Evolutionary conservation across 2,113 vertebrate species (phyloP).

Genomic region (Chaenocephalus aceratus): DNA sequence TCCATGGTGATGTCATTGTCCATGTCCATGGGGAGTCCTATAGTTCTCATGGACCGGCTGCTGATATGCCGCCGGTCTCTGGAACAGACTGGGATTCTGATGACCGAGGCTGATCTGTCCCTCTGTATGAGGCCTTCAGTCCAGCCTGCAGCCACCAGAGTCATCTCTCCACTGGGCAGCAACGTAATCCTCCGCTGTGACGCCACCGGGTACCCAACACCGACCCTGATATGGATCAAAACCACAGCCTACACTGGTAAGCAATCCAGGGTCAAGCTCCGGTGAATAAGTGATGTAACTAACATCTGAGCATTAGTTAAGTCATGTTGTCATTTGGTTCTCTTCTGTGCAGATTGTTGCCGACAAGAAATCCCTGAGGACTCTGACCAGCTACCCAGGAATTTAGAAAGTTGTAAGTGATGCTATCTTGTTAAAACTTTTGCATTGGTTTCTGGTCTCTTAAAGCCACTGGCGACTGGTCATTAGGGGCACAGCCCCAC

Average conservation of each 20-base stretch:
- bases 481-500: too few relatives aligned
- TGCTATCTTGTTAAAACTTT: not conserved
- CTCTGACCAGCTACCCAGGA: slow-evolving; percentile 70
- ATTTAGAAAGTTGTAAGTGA: slow-evolving; percentile 77
- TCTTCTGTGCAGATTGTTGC: slow-evolving; percentile 73
- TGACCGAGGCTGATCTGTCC: slow-evolving; percentile 86
- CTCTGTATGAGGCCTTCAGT: slow-evolving; percentile 90
- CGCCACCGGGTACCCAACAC: slow-evolving; percentile 90
- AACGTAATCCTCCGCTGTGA: slow-evolving; percentile 93
- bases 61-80: slow-evolving; percentile 88
- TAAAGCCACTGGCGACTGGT: too few relatives aligned
- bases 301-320: not conserved
- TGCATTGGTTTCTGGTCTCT: not conserved
- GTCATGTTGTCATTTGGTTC: slow-evolving; percentile 25
- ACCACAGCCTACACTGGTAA: slow-evolving; percentile 86
- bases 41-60: slow-evolving; percentile 88
- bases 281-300: not conserved
- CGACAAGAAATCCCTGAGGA: slow-evolving; percentile 44
- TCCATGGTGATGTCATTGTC: slow-evolving; percentile 90
- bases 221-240: slow-evolving; percentile 89
- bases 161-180: slow-evolving; percentile 90
- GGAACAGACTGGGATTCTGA: slow-evolving; percentile 82
- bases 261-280: not conserved
- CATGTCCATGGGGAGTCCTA: slow-evolving; percentile 79
- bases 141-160: slow-evolving; percentile 90